These are phyloP conservation scores for Pecten maximus DNA, from an alignment of 2,888 invertebrate species.

Conservation along the genomic window DNA sequence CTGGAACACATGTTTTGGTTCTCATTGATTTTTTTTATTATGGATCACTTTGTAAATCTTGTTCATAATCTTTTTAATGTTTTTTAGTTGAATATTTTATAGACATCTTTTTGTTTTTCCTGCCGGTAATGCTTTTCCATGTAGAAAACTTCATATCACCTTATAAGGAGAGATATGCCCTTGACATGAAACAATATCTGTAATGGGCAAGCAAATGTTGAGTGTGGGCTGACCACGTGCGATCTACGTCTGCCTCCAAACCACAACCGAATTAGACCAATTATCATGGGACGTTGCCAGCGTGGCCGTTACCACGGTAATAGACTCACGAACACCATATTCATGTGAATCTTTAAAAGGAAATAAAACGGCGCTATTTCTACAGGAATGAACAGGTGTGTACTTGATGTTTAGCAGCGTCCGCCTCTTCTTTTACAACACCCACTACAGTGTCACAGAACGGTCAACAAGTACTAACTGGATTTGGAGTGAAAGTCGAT, in stretches of 20 bases:
- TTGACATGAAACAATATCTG: too few species aligned
- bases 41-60: too few species aligned
- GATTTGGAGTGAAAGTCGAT: background rate
- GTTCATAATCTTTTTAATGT: too few species aligned
- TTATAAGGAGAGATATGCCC: too few species aligned
- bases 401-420: background rate
- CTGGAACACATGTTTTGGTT: too few species aligned
- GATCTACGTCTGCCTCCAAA: background rate
- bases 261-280: background rate
- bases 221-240: background rate
- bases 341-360: background rate
- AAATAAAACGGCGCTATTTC: background rate
- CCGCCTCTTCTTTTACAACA: background rate
- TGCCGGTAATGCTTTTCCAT: too few species aligned
- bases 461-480: background rate
- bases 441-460: background rate
- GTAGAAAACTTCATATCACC: too few species aligned
- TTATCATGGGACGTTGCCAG: background rate
- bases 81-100: too few species aligned
- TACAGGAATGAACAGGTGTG: background rate
- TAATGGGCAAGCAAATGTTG: too few species aligned
- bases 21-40: too few species aligned
- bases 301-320: background rate
- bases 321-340: background rate
- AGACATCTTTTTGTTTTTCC: too few species aligned